Evolutionary conservation across 2,888 invertebrate genomes (phyloP), one percentile per base, ranked within the genome.

Genomic region (Leucophora obtusa): DNA sequence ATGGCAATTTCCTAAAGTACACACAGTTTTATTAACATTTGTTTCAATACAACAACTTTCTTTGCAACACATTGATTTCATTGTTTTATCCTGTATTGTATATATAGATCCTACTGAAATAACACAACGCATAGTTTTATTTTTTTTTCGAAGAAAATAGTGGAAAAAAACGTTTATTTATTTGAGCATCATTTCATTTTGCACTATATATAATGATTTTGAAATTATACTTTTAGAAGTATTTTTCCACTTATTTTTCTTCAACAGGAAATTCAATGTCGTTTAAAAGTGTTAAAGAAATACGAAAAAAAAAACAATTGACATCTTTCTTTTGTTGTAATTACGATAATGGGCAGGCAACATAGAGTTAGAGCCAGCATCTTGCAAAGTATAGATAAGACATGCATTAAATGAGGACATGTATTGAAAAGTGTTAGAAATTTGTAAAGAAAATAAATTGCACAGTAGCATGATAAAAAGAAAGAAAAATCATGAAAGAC

Each of bases 1-100:
- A 88, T 86, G 87, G 87, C 88, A 87, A 87, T 87, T 87, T 87
- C 87, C 88, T 87, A 82, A 85, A 88, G 88, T 84, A 86, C 82
- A 86, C 84, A 82, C 60, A 81, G 81, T 82, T 82, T 83, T 82
- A 82, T 82, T 83, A 82, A 81, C 81, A 70, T 81, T 83, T 82
- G 79, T 82, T 80, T 71, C 77, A 62, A 73, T 73, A 54, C 33
- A 79, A 59, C 47, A 54, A 78, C 69, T 78, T 69, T 73, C 51
- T 73, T 79, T 69, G 68, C 66, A 70, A 69, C 69, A 59, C 72
- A 77, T 62, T 54, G 73, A 77, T 66, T 77, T 73, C 50, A 70
- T 77, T 73, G 43, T 6, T 18, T 4, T 17, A 18, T 59, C 24
- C 14, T 14, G 43, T 33, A n/a, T 15, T 58, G 10, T 14, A n/a